These are phyloP conservation scores for Dolichomitus sp. DNA, from an alignment of 2,888 invertebrate genomes.

Conservation along the genomic window DNA sequence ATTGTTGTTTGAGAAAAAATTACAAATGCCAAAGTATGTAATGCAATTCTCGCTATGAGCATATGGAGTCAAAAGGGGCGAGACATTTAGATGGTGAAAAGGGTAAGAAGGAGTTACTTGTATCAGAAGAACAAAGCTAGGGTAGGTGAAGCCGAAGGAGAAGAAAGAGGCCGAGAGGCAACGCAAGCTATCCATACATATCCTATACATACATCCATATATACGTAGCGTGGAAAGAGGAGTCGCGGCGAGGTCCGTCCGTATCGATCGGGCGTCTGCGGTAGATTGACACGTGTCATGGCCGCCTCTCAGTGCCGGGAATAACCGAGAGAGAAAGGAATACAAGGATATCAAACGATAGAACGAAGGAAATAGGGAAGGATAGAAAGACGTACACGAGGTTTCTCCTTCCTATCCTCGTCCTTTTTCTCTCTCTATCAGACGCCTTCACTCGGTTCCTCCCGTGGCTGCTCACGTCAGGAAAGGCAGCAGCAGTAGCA, in stretches of 20 bases:
- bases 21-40: not conserved
- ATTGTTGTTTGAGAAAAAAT: no score
- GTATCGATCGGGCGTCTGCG: conserved; percentile 86
- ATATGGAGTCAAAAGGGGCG: not conserved
- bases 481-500: conserved; percentile 55
- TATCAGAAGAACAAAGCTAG: conserved; percentile 30
- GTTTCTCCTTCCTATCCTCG: conserved; percentile 36
- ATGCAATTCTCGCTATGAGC: not conserved
- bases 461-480: conserved; percentile 58
- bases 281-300: conserved; percentile 86
- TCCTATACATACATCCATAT: conserved; percentile 29
- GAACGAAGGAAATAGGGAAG: conserved; percentile 64
- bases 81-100: not conserved
- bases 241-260: conserved; percentile 82
- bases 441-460: conserved; percentile 35
- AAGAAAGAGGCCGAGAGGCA: conserved; percentile 64
- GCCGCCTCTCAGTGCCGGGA: conserved; percentile 79
- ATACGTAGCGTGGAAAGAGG: conserved; percentile 24
- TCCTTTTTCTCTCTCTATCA: conserved; percentile 15
- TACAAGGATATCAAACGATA: conserved; percentile 61
- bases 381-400: conserved; percentile 53
- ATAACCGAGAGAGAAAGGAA: conserved; percentile 62
- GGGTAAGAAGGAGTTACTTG: conserved; percentile 19
- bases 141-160: conserved; percentile 42
- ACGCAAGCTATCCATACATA: conserved; percentile 37